Evolutionary conservation across 2,888 invertebrate genomes (phyloP).

Genomic region (Macrosoma leucophasiata): DNA sequence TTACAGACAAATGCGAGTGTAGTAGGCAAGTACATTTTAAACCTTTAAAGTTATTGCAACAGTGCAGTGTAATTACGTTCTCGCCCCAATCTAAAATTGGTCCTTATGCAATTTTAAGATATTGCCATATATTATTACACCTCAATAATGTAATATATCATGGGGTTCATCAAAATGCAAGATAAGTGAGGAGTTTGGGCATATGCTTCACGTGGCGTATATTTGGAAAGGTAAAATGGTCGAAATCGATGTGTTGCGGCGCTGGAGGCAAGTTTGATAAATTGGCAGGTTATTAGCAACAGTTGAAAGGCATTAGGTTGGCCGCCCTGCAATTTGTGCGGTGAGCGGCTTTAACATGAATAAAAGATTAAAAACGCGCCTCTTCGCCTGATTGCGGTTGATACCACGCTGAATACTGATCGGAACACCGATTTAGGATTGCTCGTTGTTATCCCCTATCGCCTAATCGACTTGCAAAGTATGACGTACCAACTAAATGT

Average conservation of each 20-base stretch:
- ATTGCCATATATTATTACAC: no score
- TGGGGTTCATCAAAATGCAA: no score
- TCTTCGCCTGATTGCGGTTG: constrained; percentile 54
- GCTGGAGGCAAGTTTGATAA: constrained; percentile 66
- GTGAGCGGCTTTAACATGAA: constrained; percentile 53
- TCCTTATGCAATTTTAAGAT: no score
- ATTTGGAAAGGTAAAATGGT: constrained; percentile 33
- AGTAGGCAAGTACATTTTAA: no score
- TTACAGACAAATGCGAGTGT: no score
- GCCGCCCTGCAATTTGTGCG: constrained; percentile 71
- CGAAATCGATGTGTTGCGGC: constrained; percentile 39
- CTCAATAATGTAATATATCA: no score
- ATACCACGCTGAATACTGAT: constrained; percentile 46
- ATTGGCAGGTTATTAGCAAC: constrained; percentile 76
- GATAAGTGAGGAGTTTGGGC: no score
- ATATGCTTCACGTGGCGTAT: neutral
- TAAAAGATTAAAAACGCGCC: constrained; percentile 65
- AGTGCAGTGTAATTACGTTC: no score
- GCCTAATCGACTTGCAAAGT: constrained; percentile 34
- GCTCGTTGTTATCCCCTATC: constrained; percentile 38
- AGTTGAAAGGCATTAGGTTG: constrained; percentile 74
- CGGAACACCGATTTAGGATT: constrained; percentile 41
- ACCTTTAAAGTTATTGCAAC: no score
- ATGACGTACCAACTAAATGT: no score
- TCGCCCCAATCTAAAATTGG: no score